These are phyloP conservation scores for Oncorhynchus tshawytscha DNA, from an alignment of 2,113 vertebrate species.

Conservation along the genomic window DNA sequence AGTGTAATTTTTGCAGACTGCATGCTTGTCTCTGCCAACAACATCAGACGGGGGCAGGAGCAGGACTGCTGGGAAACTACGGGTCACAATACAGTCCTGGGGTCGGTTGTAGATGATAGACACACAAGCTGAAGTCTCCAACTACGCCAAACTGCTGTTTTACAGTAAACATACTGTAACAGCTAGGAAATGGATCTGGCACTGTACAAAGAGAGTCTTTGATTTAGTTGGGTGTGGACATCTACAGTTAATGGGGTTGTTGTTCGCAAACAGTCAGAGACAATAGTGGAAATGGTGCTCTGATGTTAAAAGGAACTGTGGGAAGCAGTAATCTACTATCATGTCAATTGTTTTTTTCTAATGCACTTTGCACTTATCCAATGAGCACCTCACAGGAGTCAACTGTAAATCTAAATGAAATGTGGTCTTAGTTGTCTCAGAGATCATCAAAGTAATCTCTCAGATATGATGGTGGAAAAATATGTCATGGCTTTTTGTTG, in stretches of 20 bases:
- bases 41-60: conserved; percentile 2
- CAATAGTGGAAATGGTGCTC: not conserved
- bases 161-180: not conserved
- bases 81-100: not conserved
- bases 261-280: not conserved
- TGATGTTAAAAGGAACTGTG: conserved; percentile 2
- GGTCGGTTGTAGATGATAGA: not conserved
- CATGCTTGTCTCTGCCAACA: conserved; percentile 8
- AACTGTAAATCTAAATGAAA: not conserved
- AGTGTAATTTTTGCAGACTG: not conserved
- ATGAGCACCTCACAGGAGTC: not conserved
- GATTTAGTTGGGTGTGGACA: not conserved
- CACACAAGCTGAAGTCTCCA: not conserved
- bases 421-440: not conserved
- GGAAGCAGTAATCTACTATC: not conserved
- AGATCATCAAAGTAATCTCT: not conserved
- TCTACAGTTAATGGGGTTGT: not conserved
- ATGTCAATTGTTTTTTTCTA: not conserved
- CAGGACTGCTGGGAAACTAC: conserved; percentile 3
- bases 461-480: not conserved
- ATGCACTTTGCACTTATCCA: not conserved
- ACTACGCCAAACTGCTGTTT: too few species aligned
- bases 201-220: not conserved
- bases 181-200: not conserved
- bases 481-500: conserved; percentile 9